Evolutionary conservation across 2,888 invertebrate species (phyloP).

Genomic region (Trichogramma dendrolimi): DNA sequence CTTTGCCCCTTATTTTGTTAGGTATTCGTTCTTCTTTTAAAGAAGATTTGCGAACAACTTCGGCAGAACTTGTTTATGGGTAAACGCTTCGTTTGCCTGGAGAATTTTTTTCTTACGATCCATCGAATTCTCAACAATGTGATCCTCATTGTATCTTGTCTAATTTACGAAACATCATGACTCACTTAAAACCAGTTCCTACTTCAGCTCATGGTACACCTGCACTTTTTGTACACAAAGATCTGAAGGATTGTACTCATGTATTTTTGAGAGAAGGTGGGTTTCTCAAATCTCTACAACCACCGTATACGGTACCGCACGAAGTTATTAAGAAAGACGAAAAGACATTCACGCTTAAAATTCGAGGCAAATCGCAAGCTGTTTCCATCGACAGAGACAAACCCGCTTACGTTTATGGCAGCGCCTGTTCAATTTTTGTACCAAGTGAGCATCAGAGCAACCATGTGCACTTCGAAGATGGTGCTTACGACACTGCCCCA

Average conservation of each 20-base stretch:
- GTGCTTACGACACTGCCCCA: no score
- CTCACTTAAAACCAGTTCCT: background rate
- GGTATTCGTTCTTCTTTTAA: no score
- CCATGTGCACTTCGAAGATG: no score
- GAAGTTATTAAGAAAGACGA: background rate
- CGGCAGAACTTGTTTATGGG: background rate
- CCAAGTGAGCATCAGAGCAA: no score
- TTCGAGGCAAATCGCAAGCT: background rate
- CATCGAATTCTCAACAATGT: background rate
- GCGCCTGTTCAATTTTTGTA: no score
- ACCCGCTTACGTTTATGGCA: background rate
- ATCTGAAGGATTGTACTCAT: conserved; percentile 1
- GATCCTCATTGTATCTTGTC: background rate
- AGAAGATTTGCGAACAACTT: background rate
- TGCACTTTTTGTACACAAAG: background rate
- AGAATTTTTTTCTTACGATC: background rate
- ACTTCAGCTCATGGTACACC: background rate
- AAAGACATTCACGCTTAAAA: background rate
- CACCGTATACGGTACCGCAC: background rate
- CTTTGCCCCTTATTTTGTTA: background rate
- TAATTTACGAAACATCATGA: background rate
- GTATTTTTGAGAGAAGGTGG: conserved; percentile 4
- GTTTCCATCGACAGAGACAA: background rate
- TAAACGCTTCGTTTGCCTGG: background rate
- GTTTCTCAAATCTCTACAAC: conserved; percentile 1